Base-by-base conservation (phyloP, 1,140 invertebrate genomes). In the Arion vulgaris region DNA sequence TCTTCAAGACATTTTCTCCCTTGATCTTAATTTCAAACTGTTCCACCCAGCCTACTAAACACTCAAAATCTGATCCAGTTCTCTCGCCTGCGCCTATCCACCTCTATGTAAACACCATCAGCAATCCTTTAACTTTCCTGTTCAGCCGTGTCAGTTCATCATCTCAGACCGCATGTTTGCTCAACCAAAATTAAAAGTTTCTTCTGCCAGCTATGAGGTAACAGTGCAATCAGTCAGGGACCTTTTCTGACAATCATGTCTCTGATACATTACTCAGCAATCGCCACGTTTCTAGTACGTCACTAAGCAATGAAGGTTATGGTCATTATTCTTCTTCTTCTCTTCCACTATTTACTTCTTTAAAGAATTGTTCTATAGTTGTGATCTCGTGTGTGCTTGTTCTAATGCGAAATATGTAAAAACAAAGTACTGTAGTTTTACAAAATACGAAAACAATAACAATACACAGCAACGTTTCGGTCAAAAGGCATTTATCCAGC, bases 151-250 rank as follows among this genome's bases (percentile, higher is more conserved):
- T 68, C 76, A 78, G 32, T 78, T 53, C 36, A 78, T 78, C 76
- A 78, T 75, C 36, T 36, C 76, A 77, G 74, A 77, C 74, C 74
- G 36, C 74, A 77, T 78, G 57, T 78, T 78, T 78, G 39, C 57
- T 34, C 76, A 78, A n/a, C 32, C 53, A 49, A 78, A 78, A 78
- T 78, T 78, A 78, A 75, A 75, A 39, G 15, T 78, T 68, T 41
- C 62, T 28, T 34, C 74, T 72, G 71, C 17, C 71, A 41, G 71
- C 15, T 41, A 19, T 72, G 71, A 72, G 71, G 71, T 45, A 72
- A 72, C 71, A 39, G 19, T 9, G 32, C n/a, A 23, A 62, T 66
- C 62, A 66, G 62, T 66, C 62, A 66, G 62, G 19, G 62, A 66
- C 62, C 17, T 23, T 66, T 32, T 28, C 62, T 66, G 62, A n/a